A percentile compares a stretch with the other conserved stretches of the same genome.
Conservation (phyloP, 1,140 invertebrate genomes). For the Drosophila pallidifrons region DNA sequence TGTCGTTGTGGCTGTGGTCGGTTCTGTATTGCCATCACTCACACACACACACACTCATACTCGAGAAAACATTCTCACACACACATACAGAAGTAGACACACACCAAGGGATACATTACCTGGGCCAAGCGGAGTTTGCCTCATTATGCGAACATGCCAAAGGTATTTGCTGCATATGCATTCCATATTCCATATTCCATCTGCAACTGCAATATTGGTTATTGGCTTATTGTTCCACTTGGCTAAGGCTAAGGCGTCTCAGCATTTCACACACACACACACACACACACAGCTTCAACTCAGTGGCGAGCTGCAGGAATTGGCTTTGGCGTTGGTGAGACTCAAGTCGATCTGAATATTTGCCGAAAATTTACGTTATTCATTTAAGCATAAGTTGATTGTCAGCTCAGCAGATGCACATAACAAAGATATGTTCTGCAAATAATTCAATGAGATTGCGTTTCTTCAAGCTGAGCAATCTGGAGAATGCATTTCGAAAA, state of each 20-base stretch:
- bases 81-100: not conserved
- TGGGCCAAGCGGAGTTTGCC: conserved; percentile 37
- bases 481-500: not conserved
- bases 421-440: not conserved
- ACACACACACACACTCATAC: not conserved
- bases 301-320: too few relatives aligned
- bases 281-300: not conserved
- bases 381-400: conserved; percentile 36
- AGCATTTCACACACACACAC: conserved; percentile 5
- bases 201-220: conserved; percentile 39
- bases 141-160: conserved; percentile 54
- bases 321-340: not conserved
- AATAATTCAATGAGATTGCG: conserved; percentile 9
- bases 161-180: conserved; percentile 42
- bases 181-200: not conserved
- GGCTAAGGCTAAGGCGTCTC: conserved; percentile 2
- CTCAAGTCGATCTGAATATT: conserved; percentile 1
- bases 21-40: conserved; percentile 33
- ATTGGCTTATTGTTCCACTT: conserved; percentile 56
- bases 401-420: conserved; percentile 32
- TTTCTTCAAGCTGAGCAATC: not conserved
- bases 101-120: not conserved
- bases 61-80: not conserved
- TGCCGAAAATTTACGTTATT: conserved; percentile 14
- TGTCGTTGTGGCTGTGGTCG: conserved; percentile 12